Evolutionary conservation across 2,113 vertebrate species (phyloP).

Genomic region (Danio rerio): GRCz12tu NC_133181.1:39039501-39040000

Average conservation of each 20-base stretch:
- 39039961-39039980: background rate
- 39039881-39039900: background rate
- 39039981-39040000: background rate
- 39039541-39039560: constrained; percentile 67
- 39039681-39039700: constrained; percentile 78
- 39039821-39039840: background rate
- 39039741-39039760: constrained; percentile 34
- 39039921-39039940: background rate
- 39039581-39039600: constrained; percentile 66
- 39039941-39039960: background rate
- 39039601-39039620: constrained; percentile 66
- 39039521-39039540: constrained; percentile 69
- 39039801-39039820: background rate
- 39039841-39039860: background rate
- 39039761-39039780: background rate
- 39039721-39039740: constrained; percentile 34
- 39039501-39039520: constrained; percentile 58
- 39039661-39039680: constrained; percentile 72
- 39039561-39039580: constrained; percentile 74
- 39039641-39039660: constrained; percentile 74
- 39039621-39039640: constrained; percentile 67
- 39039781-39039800: constrained; percentile 2
- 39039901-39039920: background rate
- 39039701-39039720: constrained; percentile 69
- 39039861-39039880: background rate